A percentile compares a stretch with the other conserved stretches of the same genome.
Conservation (phyloP, 2,888 invertebrate species). For the Hermaeophaga mercurialis region DNA sequence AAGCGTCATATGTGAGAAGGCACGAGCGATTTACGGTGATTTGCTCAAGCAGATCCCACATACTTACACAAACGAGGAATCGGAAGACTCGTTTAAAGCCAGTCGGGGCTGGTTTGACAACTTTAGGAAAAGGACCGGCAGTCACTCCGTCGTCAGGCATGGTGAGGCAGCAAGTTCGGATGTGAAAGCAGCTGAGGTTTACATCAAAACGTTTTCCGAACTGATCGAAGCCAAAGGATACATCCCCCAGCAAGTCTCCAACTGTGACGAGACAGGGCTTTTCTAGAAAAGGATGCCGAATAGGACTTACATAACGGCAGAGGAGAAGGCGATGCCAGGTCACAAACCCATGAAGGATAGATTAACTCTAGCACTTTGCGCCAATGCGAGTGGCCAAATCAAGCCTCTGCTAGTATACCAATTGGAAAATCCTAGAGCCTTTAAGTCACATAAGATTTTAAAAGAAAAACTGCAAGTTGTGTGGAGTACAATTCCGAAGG, state of each 20-base stretch:
- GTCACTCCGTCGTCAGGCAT: conserved; percentile 10
- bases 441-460: background rate
- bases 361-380: conserved; percentile 39
- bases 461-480: background rate
- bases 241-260: conserved; percentile 37
- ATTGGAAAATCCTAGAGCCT: background rate
- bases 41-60: background rate
- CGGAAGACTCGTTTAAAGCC: background rate
- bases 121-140: conserved; percentile 10
- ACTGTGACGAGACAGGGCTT: conserved; percentile 37
- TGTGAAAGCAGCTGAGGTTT: conserved; percentile 3
- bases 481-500: background rate
- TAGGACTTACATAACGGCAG: conserved; percentile 38
- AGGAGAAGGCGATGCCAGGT: conserved; percentile 44
- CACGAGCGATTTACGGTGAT: conserved; percentile 1
- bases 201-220: conserved; percentile 29
- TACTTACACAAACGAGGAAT: conserved; percentile 1
- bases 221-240: conserved; percentile 36
- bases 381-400: conserved; percentile 34
- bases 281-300: conserved; percentile 39
- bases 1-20: background rate
- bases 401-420: background rate
- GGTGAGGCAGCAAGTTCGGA: conserved; percentile 9
- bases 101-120: conserved; percentile 11
- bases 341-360: conserved; percentile 45